Percentiles rank a stretch among this genome's conserved stretches.
phyloP scores from a whole-genome alignment of 1,140 invertebrate genomes.

The Lordiphosa clarofinis region DNA sequence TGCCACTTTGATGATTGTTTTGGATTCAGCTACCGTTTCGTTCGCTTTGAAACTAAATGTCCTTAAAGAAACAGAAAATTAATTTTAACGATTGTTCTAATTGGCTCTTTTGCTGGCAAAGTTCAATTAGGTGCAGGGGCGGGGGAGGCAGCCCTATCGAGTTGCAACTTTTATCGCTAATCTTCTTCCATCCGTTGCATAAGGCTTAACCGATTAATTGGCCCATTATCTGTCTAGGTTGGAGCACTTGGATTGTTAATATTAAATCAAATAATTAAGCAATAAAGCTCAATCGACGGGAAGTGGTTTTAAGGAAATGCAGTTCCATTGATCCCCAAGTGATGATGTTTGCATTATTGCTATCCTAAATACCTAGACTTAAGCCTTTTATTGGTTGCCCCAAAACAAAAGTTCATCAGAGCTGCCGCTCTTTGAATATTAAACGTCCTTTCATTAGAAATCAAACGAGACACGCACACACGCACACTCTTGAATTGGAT shows the following conservation, averaged over 20 bases:
- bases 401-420: no score
- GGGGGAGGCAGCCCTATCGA: background rate
- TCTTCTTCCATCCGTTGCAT: background rate
- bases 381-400: no score
- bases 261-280: slow-evolving; percentile 42
- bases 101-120: slow-evolving; percentile 4
- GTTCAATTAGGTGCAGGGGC: no score
- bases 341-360: no score
- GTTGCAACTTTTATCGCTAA: background rate
- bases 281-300: slow-evolving; percentile 22
- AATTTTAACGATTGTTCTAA: slow-evolving; percentile 12
- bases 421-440: no score
- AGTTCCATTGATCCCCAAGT: no score
- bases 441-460: no score
- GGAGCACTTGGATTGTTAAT: slow-evolving; percentile 7
- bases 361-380: no score
- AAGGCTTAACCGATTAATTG: slow-evolving; percentile 3
- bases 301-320: background rate
- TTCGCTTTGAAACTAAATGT: slow-evolving; percentile 12
- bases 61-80: slow-evolving; percentile 7
- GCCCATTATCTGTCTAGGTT: background rate
- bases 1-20: slow-evolving; percentile 9
- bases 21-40: background rate
- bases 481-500: no score
- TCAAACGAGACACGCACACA: no score